Evolutionary conservation across 30 jellyfish, hydroid and myxozoan genomes (phyloP), one percentile per base, ranked within the genome.

Genomic region (Mastigias papua): DNA sequence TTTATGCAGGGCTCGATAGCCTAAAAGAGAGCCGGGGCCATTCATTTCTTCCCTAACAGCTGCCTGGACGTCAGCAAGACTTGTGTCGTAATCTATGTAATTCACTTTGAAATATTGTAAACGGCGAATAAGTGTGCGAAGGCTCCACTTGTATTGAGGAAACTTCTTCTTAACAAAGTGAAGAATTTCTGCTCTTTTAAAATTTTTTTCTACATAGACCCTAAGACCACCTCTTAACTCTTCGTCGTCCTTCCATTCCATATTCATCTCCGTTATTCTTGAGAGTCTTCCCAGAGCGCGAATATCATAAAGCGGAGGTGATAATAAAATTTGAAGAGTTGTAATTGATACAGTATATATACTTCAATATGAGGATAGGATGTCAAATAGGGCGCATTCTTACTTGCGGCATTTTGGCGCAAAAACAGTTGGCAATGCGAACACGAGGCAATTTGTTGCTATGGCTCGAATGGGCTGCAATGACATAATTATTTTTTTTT

Each of bases 21-120:
- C 95, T 5, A 73, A 58, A 31, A 74, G 78, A 57, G 32, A 33
- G 20, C 95, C 95, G 20, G 95, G 92, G 27, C 92, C 95, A 8
- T 76, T 48, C 16, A 75, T 42, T 84, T 88, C 97, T 25, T 68
- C 62, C 16, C 26, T 28, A 51, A 88, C 81, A 2, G 63, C 93
- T 1, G 69, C 81, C 51, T 62, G 34, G 7, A 70, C 78, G 1
- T 88, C 48, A 5, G 60, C 88, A 8, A 76, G 30, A 2, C 94
- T 0, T 5, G 81, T 82, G 5, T 48, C 49, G 37, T 6, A 29
- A 77, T 88, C 93, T 13, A 50, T 80, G 73, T 67, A 68, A 33
- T 9, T 11, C 22, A 88, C 69, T 17, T 68, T 0, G 73, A 88
- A 78, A 2, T 48, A 49, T 15, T 37, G 42, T n/a, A 88, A 67